A percentile compares a stretch with the other conserved stretches of the same genome.
Evolutionary conservation across 2,888 invertebrate genomes (phyloP).

Genomic region (Lithosia quadra): DNA sequence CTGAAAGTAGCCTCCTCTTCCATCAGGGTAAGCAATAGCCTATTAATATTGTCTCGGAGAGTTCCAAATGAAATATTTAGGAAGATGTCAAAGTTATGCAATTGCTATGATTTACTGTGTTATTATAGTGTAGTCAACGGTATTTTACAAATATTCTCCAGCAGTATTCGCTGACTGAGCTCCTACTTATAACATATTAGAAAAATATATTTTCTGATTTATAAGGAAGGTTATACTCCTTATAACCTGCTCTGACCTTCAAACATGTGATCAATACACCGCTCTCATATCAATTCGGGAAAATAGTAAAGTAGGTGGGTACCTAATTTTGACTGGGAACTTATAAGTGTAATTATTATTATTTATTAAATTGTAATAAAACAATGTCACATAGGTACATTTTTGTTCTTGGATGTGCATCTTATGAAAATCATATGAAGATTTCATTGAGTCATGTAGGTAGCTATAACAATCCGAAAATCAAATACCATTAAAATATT

Average conservation of each 20-base stretch:
- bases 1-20: conserved; percentile 77
- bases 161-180: not conserved
- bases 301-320: conserved; percentile 1
- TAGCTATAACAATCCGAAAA: not conserved
- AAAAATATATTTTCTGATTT: not conserved
- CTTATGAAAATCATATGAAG: not conserved
- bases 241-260: conserved; percentile 71
- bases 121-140: conserved; percentile 5
- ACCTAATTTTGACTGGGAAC: not conserved
- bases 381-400: not conserved
- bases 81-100: conserved; percentile 74
- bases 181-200: not conserved
- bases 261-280: conserved; percentile 74
- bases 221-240: not conserved
- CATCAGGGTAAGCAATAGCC: conserved; percentile 71
- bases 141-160: not conserved
- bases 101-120: conserved; percentile 47
- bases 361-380: too few relatives aligned
- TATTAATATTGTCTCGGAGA: conserved; percentile 20
- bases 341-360: not conserved
- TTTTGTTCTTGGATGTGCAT: not conserved
- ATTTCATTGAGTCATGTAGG: not conserved
- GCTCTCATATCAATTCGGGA: conserved; percentile 46
- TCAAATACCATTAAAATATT: too few relatives aligned
- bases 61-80: conserved; percentile 19